phyloP scores from a whole-genome alignment of 2,797 vertebrate genomes.

The Buphagus erythrorhynchus region DNA sequence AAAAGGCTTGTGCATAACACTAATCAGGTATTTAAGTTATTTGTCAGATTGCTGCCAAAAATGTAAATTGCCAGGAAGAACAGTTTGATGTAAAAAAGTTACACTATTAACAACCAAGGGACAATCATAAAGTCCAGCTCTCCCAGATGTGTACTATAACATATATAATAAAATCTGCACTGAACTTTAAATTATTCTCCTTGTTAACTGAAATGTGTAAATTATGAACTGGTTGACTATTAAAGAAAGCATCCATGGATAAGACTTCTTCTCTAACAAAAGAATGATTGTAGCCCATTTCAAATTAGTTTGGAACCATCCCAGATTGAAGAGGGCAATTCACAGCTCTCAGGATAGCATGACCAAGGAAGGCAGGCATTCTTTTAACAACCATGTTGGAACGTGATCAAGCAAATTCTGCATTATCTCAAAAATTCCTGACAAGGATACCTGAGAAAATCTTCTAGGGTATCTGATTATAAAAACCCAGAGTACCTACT shows the following conservation, averaged over 20 bases:
- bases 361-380: slow-evolving; percentile 17
- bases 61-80: not conserved
- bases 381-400: slow-evolving; percentile 31
- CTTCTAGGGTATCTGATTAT: not conserved
- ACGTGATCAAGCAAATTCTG: slow-evolving; percentile 39
- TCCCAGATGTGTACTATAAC: not conserved
- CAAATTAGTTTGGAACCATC: slow-evolving; percentile 47
- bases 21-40: not conserved
- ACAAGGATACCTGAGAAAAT: slow-evolving; percentile 39
- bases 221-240: slow-evolving; percentile 28
- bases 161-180: not conserved
- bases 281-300: slow-evolving; percentile 37
- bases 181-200: slow-evolving; percentile 38
- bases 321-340: slow-evolving; percentile 23
- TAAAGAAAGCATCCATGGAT: slow-evolving; percentile 31
- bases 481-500: not conserved
- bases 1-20: not conserved
- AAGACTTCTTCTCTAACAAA: slow-evolving; percentile 43
- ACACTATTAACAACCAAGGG: not conserved
- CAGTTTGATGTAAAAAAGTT: not conserved
- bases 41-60: not conserved
- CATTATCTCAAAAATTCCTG: slow-evolving; percentile 22
- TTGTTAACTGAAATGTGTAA: slow-evolving; percentile 31
- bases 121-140: not conserved
- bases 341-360: slow-evolving; percentile 6